These are phyloP conservation scores for Cebidichthys violaceus DNA, from an alignment of 2,113 vertebrate genomes.

Conservation along the genomic window DNA sequence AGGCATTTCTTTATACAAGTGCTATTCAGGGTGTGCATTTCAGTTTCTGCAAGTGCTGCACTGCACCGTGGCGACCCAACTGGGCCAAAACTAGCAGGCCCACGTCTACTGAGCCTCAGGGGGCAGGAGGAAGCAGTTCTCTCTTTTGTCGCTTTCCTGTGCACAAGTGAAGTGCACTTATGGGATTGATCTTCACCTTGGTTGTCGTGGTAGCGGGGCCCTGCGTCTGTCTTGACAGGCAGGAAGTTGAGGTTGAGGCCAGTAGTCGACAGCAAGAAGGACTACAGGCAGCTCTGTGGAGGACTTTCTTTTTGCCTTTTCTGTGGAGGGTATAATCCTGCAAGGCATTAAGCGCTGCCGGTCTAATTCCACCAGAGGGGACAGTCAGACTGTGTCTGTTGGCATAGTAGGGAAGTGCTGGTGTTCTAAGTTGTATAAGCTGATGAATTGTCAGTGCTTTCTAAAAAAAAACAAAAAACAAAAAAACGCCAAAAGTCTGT, in stretches of 20 bases:
- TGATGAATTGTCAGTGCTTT: conserved; percentile 82
- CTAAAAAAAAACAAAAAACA: too few species aligned
- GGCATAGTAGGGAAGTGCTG: conserved; percentile 82
- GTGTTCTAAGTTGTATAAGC: conserved; percentile 80
- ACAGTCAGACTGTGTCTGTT: conserved; percentile 71
- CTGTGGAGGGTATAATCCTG: conserved; percentile 62
- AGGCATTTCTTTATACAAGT: conserved; percentile 96
- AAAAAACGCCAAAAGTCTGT: conserved; percentile 64
- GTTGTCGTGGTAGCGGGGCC: conserved; percentile 60
- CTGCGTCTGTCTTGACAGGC: conserved; percentile 55
- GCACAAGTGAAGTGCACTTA: conserved; percentile 66
- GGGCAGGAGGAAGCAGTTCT: conserved; percentile 37
- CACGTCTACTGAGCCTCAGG: conserved; percentile 33
- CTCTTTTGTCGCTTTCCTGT: conserved; percentile 42
- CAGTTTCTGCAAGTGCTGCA: conserved; percentile 91
- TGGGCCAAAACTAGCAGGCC: conserved; percentile 69
- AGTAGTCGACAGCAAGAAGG: conserved; percentile 42
- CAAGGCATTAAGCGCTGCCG: conserved; percentile 69
- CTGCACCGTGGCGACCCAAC: conserved; percentile 76
- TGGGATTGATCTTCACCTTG: conserved; percentile 68
- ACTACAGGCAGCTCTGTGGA: conserved; percentile 28
- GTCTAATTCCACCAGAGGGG: conserved; percentile 70
- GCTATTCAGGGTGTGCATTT: conserved; percentile 92
- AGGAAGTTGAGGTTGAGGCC: conserved; percentile 52
- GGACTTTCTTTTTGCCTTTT: conserved; percentile 54